Evolutionary conservation across 92 coral and sea anemone species (phyloP).

Genomic region (Porites evermanni): DNA sequence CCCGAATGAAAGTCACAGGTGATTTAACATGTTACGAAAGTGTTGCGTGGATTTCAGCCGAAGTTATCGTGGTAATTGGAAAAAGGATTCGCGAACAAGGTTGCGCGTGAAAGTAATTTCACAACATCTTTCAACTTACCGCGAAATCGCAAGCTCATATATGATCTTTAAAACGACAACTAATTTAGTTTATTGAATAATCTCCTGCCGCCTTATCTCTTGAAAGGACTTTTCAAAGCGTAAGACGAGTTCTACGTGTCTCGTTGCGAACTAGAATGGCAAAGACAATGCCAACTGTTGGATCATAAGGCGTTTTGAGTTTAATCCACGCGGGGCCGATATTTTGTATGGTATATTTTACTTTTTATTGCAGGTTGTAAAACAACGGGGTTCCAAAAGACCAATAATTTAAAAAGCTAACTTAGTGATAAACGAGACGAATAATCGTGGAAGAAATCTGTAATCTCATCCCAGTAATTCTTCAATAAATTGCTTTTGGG

Average conservation of each 20-base stretch:
- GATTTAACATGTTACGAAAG: neutral
- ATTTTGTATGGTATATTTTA: neutral
- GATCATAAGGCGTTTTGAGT: neutral
- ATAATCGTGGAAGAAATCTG: neutral
- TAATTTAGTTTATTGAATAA: slow-evolving; percentile 17
- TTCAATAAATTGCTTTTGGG: neutral
- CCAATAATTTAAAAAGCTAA: neutral
- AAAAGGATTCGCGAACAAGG: slow-evolving; percentile 13
- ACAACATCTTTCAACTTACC: slow-evolving; percentile 22
- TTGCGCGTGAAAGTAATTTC: slow-evolving; percentile 14
- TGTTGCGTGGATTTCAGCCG: neutral
- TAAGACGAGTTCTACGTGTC: neutral
- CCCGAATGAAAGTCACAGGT: neutral
- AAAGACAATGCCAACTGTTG: neutral
- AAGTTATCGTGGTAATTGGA: neutral
- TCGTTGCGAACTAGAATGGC: neutral
- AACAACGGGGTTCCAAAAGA: slow-evolving; percentile 6
- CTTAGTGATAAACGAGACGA: neutral
- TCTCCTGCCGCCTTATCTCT: neutral
- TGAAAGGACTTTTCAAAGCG: neutral
- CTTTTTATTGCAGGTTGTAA: neutral
- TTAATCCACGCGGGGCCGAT: neutral
- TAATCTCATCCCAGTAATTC: neutral
- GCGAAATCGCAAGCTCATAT: neutral
- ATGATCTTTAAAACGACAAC: neutral